A percentile compares a stretch with the other conserved stretches of the same genome.
Conservation (phyloP, 2,113 vertebrate genomes). For the Stigmatopora argus region DNA sequence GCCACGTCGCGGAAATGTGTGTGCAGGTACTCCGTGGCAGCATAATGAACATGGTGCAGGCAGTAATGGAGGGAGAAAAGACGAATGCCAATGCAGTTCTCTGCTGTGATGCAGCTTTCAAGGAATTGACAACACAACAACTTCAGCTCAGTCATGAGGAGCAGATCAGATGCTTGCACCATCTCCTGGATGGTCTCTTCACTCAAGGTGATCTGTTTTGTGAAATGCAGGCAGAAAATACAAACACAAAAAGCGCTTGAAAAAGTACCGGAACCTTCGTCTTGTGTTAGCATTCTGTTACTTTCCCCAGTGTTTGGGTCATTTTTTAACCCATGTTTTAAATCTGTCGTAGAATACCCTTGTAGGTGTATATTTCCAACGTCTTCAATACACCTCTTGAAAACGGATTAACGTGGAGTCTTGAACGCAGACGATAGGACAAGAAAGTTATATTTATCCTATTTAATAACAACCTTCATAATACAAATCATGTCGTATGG, state of each 20-base stretch:
- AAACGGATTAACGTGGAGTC: no score
- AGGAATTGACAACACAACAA: conserved; percentile 93
- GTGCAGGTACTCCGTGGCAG: conserved; percentile 93
- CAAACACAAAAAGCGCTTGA: neutral
- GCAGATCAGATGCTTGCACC: conserved; percentile 92
- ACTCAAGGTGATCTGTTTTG: conserved; percentile 81
- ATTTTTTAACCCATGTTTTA: no score
- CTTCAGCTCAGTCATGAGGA: conserved; percentile 95
- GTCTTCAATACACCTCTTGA: no score
- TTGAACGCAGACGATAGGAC: no score
- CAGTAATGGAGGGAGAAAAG: conserved; percentile 95
- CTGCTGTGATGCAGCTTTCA: conserved; percentile 91
- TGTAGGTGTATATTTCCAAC: no score
- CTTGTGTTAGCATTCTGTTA: no score
- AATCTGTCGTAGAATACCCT: no score
- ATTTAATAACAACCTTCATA: no score
- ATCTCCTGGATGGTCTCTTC: conserved; percentile 97
- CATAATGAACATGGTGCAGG: conserved; percentile 88
- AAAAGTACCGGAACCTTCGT: neutral
- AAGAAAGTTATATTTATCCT: no score
- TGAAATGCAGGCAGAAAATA: neutral
- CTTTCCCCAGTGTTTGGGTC: no score
- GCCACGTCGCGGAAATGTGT: conserved; percentile 94
- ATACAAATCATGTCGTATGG: no score
- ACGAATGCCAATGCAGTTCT: conserved; percentile 97